These are phyloP conservation scores for Coryphaenoides rupestris DNA, from an alignment of 2,113 vertebrate genomes.

Conservation along the genomic window DNA sequence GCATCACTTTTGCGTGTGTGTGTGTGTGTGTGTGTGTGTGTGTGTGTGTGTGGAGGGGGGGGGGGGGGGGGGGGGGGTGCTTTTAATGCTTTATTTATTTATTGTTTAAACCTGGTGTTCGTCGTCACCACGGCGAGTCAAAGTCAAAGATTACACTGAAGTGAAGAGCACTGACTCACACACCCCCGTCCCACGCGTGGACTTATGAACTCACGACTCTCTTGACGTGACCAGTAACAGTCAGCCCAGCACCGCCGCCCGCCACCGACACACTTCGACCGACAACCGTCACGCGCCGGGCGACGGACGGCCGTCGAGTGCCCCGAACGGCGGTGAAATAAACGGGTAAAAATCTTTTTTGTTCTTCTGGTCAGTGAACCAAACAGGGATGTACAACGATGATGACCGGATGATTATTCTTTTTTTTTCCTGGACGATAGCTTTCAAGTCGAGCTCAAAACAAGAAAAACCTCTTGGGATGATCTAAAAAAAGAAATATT, in stretches of 20 bases:
- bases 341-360: constrained; percentile 70
- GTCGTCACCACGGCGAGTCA: constrained; percentile 19
- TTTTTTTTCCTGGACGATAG: constrained; percentile 52
- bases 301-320: constrained; percentile 35
- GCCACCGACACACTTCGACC: no score
- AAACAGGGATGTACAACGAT: constrained; percentile 55
- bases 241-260: constrained; percentile 23
- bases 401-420: constrained; percentile 22
- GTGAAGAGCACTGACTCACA: constrained; percentile 45
- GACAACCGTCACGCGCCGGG: no score
- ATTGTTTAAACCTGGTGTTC: constrained; percentile 26
- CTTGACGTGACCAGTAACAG: constrained; percentile 14
- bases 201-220: constrained; percentile 24
- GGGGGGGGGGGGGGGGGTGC: no score
- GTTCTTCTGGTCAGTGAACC: constrained; percentile 51
- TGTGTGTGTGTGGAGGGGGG: no score
- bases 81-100: constrained; percentile 41
- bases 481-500: constrained; percentile 53
- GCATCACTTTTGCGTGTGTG: no score
- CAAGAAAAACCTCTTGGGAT: constrained; percentile 51
- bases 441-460: constrained; percentile 58
- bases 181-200: constrained; percentile 43
- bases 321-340: constrained; percentile 51
- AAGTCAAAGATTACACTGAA: constrained; percentile 29
- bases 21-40: no score